Evolutionary conservation across 2,113 vertebrate species (phyloP).

Genomic region (Megaceryle maxima): DNA sequence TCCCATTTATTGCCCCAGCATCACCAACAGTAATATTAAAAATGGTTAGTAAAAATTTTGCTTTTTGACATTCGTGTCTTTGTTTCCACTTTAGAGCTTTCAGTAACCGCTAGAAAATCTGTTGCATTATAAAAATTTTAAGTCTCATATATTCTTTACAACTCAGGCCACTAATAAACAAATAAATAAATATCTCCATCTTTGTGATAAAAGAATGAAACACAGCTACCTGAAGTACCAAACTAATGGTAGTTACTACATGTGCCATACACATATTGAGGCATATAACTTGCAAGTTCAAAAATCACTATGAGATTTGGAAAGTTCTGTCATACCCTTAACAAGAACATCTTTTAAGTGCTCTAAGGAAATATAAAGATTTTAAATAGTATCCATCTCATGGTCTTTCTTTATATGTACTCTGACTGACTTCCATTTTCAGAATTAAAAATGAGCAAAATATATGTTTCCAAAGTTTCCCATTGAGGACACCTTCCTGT

Average conservation of each 20-base stretch:
- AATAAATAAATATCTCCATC: background rate
- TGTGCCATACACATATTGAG: background rate
- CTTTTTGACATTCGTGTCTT: background rate
- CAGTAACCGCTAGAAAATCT: background rate
- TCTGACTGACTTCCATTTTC: background rate
- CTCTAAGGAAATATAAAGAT: background rate
- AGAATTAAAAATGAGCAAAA: background rate
- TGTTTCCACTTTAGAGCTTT: background rate
- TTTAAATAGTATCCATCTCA: background rate
- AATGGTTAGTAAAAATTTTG: background rate
- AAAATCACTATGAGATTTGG: background rate
- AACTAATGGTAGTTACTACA: background rate
- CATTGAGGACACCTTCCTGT: background rate
- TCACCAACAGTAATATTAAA: background rate
- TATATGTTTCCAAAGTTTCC: background rate
- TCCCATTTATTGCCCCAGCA: background rate
- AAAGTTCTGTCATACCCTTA: background rate
- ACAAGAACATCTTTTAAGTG: background rate
- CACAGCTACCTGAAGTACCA: background rate
- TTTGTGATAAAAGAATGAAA: background rate
- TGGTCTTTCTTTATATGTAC: background rate
- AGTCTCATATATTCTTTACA: background rate
- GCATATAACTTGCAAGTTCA: background rate
- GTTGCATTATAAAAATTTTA: background rate
- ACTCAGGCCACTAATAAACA: background rate